phyloP scores from a whole-genome alignment of 2,797 vertebrate species.

The Nothura maculosa region DNA sequence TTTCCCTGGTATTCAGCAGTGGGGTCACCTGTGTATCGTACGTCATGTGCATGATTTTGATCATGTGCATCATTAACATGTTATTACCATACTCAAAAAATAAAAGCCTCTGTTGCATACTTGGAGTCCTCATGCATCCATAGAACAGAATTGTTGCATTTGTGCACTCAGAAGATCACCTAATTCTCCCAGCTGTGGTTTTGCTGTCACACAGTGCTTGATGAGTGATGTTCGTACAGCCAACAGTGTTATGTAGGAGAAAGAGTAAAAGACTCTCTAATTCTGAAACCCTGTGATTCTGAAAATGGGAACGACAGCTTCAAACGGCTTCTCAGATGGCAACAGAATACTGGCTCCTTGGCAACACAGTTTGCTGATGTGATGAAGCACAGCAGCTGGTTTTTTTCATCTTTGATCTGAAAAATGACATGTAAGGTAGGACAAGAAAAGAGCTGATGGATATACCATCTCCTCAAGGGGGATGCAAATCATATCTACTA shows the following conservation, averaged over 20 bases:
- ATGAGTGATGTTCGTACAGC: too few relatives aligned
- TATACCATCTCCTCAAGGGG: background rate
- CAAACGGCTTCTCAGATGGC: background rate
- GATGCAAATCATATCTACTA: background rate
- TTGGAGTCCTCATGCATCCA: background rate
- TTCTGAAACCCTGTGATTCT: background rate
- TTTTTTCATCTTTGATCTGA: background rate
- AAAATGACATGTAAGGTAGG: background rate
- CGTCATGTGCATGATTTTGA: too few relatives aligned
- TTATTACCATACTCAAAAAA: background rate
- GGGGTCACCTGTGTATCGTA: too few relatives aligned
- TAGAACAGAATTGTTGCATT: background rate
- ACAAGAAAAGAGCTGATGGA: background rate
- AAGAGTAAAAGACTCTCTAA: background rate
- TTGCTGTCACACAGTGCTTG: too few relatives aligned
- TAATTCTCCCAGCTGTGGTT: background rate
- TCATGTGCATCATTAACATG: background rate
- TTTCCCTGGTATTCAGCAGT: background rate
- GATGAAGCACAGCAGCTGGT: background rate
- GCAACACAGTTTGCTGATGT: background rate
- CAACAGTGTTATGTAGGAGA: background rate
- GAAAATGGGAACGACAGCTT: background rate
- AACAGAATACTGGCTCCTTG: background rate
- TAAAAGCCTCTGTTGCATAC: rapidly evolving
- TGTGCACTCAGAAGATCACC: background rate